Evolutionary conservation across 1,140 invertebrate genomes (phyloP).

Genomic region (Trachymyrmex septentrionalis): DNA sequence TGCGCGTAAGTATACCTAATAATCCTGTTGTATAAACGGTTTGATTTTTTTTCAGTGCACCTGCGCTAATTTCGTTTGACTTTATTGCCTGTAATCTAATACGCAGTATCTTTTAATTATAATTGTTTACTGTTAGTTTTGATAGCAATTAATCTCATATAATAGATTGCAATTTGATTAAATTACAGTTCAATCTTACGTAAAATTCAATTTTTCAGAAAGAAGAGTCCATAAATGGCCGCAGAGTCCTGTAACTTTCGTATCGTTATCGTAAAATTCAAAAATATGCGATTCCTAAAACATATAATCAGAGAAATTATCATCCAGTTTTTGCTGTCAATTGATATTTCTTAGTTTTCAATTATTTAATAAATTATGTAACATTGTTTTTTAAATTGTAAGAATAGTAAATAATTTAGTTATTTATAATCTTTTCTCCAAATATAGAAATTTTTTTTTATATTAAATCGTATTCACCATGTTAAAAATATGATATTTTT

Average conservation of each 20-base stretch:
- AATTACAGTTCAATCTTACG: slow-evolving; percentile 55
- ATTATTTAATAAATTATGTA: slow-evolving; percentile 4
- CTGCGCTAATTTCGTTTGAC: slow-evolving; percentile 18
- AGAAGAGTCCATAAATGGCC: slow-evolving; percentile 68
- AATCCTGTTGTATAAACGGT: slow-evolving; percentile 66
- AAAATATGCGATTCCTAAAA: slow-evolving; percentile 35
- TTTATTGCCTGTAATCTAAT: slow-evolving; percentile 68
- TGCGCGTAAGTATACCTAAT: slow-evolving; percentile 61
- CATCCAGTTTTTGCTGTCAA: neutral
- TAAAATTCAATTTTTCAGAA: slow-evolving; percentile 68
- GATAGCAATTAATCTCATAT: neutral
- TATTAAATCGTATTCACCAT: neutral
- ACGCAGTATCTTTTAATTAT: neutral
- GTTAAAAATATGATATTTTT: neutral
- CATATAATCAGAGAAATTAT: slow-evolving; percentile 24
- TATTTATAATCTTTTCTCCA: neutral
- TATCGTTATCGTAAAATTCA: slow-evolving; percentile 45
- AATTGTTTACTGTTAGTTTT: slow-evolving; percentile 45
- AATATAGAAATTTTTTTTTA: neutral
- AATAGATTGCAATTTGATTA: neutral
- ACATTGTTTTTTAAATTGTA: neutral
- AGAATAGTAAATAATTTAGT: neutral
- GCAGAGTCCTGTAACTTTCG: slow-evolving; percentile 30
- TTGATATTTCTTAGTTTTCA: neutral
- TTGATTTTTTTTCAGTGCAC: slow-evolving; percentile 14